Conservation (phyloP, 2,888 invertebrate genomes). For the Ptychoptera albimana region DNA sequence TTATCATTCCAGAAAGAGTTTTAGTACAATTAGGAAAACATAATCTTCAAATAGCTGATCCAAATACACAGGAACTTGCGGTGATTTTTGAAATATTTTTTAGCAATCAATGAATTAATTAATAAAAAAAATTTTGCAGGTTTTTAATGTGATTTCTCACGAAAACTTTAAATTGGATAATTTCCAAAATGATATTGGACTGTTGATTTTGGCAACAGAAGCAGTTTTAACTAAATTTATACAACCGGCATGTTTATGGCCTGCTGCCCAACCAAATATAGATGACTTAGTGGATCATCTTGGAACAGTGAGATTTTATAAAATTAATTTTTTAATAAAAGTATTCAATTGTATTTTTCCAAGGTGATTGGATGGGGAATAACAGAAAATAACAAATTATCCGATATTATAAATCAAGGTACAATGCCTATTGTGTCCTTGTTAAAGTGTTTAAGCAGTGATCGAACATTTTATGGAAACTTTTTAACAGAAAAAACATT, state of each 20-base stretch:
- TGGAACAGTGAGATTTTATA: no score
- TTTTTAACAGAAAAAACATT: constrained; percentile 8
- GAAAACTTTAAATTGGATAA: constrained; percentile 3
- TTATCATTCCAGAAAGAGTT: constrained; percentile 19
- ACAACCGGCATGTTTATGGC: no score
- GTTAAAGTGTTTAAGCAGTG: constrained; percentile 16
- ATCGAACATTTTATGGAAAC: constrained; percentile 9
- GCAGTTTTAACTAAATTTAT: constrained; percentile 16
- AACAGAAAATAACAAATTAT: constrained; percentile 13
- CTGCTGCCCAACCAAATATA: no score
- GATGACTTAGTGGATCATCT: no score
- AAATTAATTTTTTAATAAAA: no score
- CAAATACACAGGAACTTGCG: constrained; percentile 20
- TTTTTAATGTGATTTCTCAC: constrained; percentile 6
- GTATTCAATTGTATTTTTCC: no score
- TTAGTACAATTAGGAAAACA: constrained; percentile 26
- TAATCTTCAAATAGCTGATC: constrained; percentile 23
- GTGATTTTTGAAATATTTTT: constrained; percentile 13
- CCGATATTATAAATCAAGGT: constrained; percentile 15
- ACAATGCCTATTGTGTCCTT: constrained; percentile 22
- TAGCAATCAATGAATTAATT: no score
- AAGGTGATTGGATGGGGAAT: constrained; percentile 25
- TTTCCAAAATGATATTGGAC: constrained; percentile 21
- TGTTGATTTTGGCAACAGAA: constrained; percentile 22
- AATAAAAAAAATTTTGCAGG: no score